Evolutionary conservation across 2,888 invertebrate genomes (phyloP).

Genomic region (Liopterus haemorrhoidalis): DNA sequence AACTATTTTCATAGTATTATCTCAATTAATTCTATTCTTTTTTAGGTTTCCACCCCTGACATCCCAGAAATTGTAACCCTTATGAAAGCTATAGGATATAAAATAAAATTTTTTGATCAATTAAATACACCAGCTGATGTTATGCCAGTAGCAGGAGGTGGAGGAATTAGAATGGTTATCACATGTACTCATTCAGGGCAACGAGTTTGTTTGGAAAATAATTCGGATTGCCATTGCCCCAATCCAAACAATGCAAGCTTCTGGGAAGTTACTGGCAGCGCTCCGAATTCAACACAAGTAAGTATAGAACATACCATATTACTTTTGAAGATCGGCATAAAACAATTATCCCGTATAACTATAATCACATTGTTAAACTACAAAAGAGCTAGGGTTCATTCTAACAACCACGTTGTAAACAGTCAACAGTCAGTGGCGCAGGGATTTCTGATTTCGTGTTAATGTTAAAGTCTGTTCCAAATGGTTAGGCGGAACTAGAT

Average conservation of each 20-base stretch:
- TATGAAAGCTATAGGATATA: slow-evolving; percentile 29
- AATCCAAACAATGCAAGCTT: slow-evolving; percentile 7
- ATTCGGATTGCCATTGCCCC: slow-evolving; percentile 18
- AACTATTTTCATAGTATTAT: no score
- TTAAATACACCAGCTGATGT: slow-evolving; percentile 13
- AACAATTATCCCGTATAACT: no score
- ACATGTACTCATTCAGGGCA: slow-evolving; percentile 25
- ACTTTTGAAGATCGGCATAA: no score
- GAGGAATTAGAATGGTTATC: slow-evolving; percentile 16
- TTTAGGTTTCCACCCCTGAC: slow-evolving; percentile 26
- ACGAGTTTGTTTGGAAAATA: slow-evolving; percentile 20
- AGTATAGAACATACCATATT: no score
- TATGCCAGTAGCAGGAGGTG: slow-evolving; percentile 12
- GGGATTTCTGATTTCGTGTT: no score
- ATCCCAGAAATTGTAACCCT: slow-evolving; percentile 28
- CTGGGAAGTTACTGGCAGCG: slow-evolving; percentile 24
- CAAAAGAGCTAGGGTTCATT: no score
- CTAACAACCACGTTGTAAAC: no score
- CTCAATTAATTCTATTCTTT: no score
- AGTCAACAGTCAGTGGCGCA: no score
- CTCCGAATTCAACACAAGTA: slow-evolving; percentile 14
- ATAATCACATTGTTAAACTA: no score
- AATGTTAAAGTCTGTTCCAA: no score
- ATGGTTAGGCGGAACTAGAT: no score
- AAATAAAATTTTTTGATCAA: slow-evolving; percentile 18